A percentile compares a stretch with the other conserved stretches of the same genome.
phyloP scores from a whole-genome alignment of 2,888 invertebrate species.

The Brachynemurus nebulosus region DNA sequence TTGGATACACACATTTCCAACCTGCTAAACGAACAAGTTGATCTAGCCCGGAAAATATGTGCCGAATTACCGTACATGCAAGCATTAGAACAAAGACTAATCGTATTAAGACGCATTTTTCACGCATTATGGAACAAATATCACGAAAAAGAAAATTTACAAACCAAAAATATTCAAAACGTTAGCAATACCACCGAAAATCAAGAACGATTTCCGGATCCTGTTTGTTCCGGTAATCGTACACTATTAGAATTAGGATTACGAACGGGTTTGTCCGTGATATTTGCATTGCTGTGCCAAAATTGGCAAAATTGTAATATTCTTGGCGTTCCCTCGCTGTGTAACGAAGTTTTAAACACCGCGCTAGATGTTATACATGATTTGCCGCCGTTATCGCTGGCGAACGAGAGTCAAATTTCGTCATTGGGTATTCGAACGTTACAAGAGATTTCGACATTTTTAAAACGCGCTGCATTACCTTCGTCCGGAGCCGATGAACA shows the following conservation, averaged over 20 bases:
- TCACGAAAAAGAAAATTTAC: slow-evolving; percentile 33
- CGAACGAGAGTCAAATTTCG: slow-evolving; percentile 43
- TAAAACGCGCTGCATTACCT: slow-evolving; percentile 36
- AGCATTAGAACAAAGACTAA: slow-evolving; percentile 38
- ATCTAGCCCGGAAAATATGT: slow-evolving; percentile 38
- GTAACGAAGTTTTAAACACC: slow-evolving; percentile 42
- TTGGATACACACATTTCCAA: slow-evolving; percentile 38
- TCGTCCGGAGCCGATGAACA: slow-evolving; percentile 34
- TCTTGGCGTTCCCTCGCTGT: slow-evolving; percentile 33
- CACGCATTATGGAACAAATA: slow-evolving; percentile 40
- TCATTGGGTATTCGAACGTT: slow-evolving; percentile 36
- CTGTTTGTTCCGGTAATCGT: slow-evolving; percentile 30
- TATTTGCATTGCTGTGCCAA: slow-evolving; percentile 43
- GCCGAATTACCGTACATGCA: slow-evolving; percentile 42
- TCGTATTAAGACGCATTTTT: slow-evolving; percentile 41
- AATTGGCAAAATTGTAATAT: slow-evolving; percentile 38
- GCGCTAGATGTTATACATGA: slow-evolving; percentile 39
- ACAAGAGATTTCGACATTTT: slow-evolving; percentile 38
- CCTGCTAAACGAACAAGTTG: slow-evolving; percentile 37
- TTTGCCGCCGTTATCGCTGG: slow-evolving; percentile 42
- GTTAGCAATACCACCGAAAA: slow-evolving; percentile 9
- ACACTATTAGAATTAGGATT: slow-evolving; percentile 46
- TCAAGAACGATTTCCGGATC: slow-evolving; percentile 12
- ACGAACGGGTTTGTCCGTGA: slow-evolving; percentile 41
- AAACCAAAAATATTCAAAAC: slow-evolving; percentile 8